Percentiles rank a stretch among this genome's conserved stretches.
Conservation (phyloP, 2,113 vertebrate genomes). For the Catharus minimus region DNA sequence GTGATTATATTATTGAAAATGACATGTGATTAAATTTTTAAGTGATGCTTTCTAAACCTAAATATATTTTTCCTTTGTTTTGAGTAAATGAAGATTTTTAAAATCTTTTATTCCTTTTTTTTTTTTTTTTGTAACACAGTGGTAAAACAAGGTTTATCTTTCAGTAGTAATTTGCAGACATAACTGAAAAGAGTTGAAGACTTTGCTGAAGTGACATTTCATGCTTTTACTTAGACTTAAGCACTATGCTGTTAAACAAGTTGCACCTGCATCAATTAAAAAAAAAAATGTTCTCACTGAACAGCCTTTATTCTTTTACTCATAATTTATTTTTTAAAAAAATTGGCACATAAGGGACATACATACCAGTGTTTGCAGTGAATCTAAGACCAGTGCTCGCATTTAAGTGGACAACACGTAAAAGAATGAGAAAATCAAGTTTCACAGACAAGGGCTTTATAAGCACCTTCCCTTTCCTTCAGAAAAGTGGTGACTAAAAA, state of each 20-base stretch:
- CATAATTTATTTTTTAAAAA: neutral
- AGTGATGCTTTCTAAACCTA: neutral
- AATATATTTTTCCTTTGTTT: neutral
- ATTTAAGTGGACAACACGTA: neutral
- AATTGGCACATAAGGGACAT: neutral
- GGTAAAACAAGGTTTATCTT: neutral
- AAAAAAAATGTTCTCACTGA: neutral
- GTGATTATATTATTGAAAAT: neutral
- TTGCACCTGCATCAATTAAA: neutral
- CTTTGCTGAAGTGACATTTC: neutral
- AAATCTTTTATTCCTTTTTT: neutral
- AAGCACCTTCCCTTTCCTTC: neutral
- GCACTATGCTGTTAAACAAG: neutral
- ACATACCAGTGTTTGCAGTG: neutral
- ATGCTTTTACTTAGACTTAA: neutral
- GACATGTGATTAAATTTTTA: neutral
- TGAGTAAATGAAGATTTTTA: neutral
- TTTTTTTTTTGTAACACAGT: neutral
- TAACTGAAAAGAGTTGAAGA: neutral
- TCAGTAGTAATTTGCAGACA: neutral
- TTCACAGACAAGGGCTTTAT: neutral
- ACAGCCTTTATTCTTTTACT: neutral
- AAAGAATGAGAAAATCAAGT: conserved; percentile 24
- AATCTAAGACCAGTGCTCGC: neutral
- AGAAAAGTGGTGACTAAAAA: neutral